Percentiles rank a stretch among this genome's conserved stretches.
Evolutionary conservation across 2,888 invertebrate species (phyloP).

Genomic region (Drosophila anomelani): DNA sequence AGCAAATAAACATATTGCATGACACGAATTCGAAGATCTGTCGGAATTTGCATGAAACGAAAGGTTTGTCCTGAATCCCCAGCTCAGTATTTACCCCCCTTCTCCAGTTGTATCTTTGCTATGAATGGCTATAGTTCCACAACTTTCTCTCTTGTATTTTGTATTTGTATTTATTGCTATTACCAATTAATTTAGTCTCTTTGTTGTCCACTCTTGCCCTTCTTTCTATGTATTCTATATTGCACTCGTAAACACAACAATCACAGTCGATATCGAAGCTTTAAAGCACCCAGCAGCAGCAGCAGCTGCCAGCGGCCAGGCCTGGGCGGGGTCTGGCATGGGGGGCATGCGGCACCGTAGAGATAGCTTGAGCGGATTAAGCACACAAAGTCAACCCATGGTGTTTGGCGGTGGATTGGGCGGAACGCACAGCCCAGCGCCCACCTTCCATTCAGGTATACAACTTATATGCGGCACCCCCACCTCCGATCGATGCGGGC

Average conservation of each 20-base stretch:
- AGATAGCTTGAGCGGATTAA: slow-evolving; percentile 85
- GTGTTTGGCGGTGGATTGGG: slow-evolving; percentile 84
- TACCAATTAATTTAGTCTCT: slow-evolving; percentile 42
- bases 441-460: slow-evolving; percentile 85
- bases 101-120: neutral
- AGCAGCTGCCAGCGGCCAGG: slow-evolving; percentile 69
- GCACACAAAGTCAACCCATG: slow-evolving; percentile 85
- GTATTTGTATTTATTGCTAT: slow-evolving; percentile 50
- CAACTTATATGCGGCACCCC: slow-evolving; percentile 14
- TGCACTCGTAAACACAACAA: slow-evolving; percentile 58
- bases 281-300: slow-evolving; percentile 86
- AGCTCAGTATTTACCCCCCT: neutral
- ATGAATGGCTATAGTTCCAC: slow-evolving; percentile 18
- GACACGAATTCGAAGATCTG: slow-evolving; percentile 90
- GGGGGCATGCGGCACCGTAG: slow-evolving; percentile 85
- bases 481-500: neutral
- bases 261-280: slow-evolving; percentile 87
- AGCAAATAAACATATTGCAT: slow-evolving; percentile 90
- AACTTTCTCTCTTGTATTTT: slow-evolving; percentile 18
- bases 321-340: slow-evolving; percentile 79
- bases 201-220: slow-evolving; percentile 51
- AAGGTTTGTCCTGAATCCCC: slow-evolving; percentile 85
- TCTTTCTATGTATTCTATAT: slow-evolving; percentile 51
- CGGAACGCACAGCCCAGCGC: slow-evolving; percentile 85
- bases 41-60: slow-evolving; percentile 90